Base-by-base conservation (phyloP, 2,113 vertebrate genomes). In the Barbus barbus region DNA sequence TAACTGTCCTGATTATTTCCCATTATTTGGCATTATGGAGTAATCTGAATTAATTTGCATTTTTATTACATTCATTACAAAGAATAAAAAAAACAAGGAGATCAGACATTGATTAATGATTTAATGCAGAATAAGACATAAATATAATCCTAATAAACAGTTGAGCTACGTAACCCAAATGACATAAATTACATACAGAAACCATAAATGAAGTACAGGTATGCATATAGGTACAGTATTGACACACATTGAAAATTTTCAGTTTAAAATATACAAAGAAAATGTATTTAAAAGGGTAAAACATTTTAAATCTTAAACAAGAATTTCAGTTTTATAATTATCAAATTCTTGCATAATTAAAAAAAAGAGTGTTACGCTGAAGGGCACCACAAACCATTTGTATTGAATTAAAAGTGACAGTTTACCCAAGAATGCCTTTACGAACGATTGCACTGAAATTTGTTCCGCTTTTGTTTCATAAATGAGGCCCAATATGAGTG, bases 11-110 rank as follows among this genome's bases (percentile, higher is more conserved):
- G 61, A 81, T 81, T 61, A 81, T 81, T 81, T 67, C 61, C 61
- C 61, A 67, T 81, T 81, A 67, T 81, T 81, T 81, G 60, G 24
- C 61, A 48, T 81, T 81, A 67, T 81, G 61, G 9, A 81, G 78
- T 51, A 26, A 80, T 65, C 46, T 65, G 78, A 80, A 80, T 80
- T 44, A 13, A 80, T 80, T 67, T 80, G 78, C 78, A 80, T 80
- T 67, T 81, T 81, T 81, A 81, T 81, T 81, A 67, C 61, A 67
- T 81, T 67, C 58, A 81, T 81, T 67, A 81, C 31, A 67, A 14
- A 65, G 1, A 44, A 18, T 22, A 38, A 77, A 41, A 9, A 18
- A 44, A 61, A 61, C 13, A 48, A 11, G 18, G 20, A 67, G 24
- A 63, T 81, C 60, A 67, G 61, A 65, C 60, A 67, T 33, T 81